A percentile compares a stretch with the other conserved stretches of the same genome.
Conservation (phyloP, 2,797 vertebrate genomes). For the Anguilla marmorata region DNA sequence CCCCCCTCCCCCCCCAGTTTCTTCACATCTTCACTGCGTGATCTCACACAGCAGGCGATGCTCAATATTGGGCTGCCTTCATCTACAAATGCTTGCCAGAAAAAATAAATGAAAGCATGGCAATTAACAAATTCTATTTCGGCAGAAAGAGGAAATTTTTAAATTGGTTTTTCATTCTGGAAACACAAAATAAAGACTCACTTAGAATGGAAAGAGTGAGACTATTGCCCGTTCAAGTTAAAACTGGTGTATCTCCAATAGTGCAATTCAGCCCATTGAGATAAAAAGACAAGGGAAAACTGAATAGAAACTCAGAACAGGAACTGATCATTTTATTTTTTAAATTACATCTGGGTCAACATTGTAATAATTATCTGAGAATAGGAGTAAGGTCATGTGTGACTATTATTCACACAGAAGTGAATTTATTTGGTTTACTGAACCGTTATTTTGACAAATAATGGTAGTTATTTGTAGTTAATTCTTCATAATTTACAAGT, state of each 20-base stretch:
- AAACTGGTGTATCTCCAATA: neutral
- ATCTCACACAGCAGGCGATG: slow-evolving; percentile 11
- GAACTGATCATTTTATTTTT: neutral
- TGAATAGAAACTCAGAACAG: neutral
- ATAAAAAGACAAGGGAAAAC: neutral
- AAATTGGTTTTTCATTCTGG: neutral
- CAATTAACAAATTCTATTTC: neutral
- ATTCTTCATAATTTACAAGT: slow-evolving; percentile 24
- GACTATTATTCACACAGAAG: neutral
- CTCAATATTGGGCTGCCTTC: neutral
- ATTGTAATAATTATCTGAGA: neutral
- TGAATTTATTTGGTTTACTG: slow-evolving; percentile 6
- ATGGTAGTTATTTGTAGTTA: neutral
- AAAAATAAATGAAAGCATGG: neutral
- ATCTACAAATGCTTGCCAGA: neutral
- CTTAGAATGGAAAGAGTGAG: neutral
- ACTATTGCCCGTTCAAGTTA: neutral
- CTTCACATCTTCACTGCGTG: neutral
- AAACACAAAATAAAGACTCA: neutral
- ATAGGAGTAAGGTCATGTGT: neutral
- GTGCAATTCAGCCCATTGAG: neutral
- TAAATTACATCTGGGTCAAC: neutral
- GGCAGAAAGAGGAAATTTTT: neutral
- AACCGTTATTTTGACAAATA: slow-evolving; percentile 9
- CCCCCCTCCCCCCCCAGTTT: neutral